A percentile compares a stretch with the other conserved stretches of the same genome.
Evolutionary conservation across 1,140 invertebrate genomes (phyloP).

Genomic region (Zaprionus vittiger): DNA sequence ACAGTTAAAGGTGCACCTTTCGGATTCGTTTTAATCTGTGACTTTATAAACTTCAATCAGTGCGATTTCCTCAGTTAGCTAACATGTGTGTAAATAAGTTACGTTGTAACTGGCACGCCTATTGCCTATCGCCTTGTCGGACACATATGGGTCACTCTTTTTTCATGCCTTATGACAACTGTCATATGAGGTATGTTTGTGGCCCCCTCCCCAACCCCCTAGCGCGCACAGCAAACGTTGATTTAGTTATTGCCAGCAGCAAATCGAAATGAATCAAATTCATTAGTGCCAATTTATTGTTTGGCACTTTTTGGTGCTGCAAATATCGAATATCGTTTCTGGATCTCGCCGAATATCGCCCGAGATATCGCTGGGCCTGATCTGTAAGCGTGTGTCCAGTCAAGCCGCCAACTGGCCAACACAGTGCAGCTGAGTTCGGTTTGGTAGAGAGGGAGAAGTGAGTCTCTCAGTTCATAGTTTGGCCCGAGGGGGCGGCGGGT

Average conservation of each 20-base stretch:
- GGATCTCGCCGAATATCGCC: conserved; percentile 26
- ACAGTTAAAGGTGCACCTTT: not conserved
- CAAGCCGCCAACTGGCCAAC: conserved; percentile 22
- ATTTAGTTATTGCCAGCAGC: conserved; percentile 74
- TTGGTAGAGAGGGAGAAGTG: not conserved
- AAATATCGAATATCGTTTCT: conserved; percentile 51
- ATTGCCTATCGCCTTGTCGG: conserved; percentile 24
- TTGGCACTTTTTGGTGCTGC: conserved; percentile 46
- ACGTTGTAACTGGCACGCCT: conserved; percentile 28
- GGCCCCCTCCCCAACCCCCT: not conserved
- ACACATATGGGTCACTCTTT: conserved; percentile 43
- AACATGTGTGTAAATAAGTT: conserved; percentile 14
- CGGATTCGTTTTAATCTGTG: not conserved
- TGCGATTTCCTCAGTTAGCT: not conserved
- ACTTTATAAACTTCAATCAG: not conserved
- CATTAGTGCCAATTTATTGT: conserved; percentile 79
- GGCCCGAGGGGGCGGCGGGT: conserved; percentile 18
- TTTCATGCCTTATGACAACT: conserved; percentile 43
- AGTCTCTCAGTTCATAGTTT: not conserved
- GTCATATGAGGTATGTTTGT: conserved; percentile 21
- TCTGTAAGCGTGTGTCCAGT: conserved; percentile 22
- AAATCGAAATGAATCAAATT: conserved; percentile 80
- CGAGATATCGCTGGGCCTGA: conserved; percentile 11
- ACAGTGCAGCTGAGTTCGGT: conserved; percentile 29
- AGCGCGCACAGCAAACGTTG: conserved; percentile 23